phyloP scores from a whole-genome alignment of 2,797 vertebrate genomes.

The Phrynocephalus vlangalii region DNA sequence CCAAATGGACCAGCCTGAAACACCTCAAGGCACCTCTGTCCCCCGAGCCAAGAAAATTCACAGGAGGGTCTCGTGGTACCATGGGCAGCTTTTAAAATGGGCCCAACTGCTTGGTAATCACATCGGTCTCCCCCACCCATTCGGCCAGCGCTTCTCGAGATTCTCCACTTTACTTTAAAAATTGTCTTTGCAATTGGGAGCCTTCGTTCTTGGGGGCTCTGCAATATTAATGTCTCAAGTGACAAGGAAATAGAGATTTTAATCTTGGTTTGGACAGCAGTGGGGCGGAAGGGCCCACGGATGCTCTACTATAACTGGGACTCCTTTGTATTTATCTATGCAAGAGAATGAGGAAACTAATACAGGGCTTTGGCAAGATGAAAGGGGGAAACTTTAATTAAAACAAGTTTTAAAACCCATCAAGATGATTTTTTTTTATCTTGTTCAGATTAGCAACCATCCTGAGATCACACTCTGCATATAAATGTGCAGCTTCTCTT shows the following conservation, averaged over 20 bases:
- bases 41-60: not conserved
- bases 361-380: slow-evolving; percentile 58
- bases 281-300: not conserved
- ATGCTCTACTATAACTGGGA: not conserved
- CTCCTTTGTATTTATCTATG: not conserved
- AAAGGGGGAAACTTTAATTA: slow-evolving; percentile 68
- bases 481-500: slow-evolving; percentile 25
- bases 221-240: slow-evolving; percentile 17
- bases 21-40: too few species aligned
- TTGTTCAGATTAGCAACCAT: slow-evolving; percentile 62
- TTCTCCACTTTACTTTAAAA: not conserved
- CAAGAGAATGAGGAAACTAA: slow-evolving; percentile 58
- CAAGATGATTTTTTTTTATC: slow-evolving; percentile 42
- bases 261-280: slow-evolving; percentile 6
- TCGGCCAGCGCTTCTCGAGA: rapidly evolving
- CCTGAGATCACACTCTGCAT: slow-evolving; percentile 37
- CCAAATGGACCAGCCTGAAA: not conserved
- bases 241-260: slow-evolving; percentile 21
- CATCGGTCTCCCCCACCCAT: not conserved
- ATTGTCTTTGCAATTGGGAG: not conserved
- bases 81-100: not conserved
- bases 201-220: not conserved
- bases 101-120: not conserved
- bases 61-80: not conserved
- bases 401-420: slow-evolving; percentile 65